Conservation (phyloP, 2,113 vertebrate species). For the Pipa parva region DNA sequence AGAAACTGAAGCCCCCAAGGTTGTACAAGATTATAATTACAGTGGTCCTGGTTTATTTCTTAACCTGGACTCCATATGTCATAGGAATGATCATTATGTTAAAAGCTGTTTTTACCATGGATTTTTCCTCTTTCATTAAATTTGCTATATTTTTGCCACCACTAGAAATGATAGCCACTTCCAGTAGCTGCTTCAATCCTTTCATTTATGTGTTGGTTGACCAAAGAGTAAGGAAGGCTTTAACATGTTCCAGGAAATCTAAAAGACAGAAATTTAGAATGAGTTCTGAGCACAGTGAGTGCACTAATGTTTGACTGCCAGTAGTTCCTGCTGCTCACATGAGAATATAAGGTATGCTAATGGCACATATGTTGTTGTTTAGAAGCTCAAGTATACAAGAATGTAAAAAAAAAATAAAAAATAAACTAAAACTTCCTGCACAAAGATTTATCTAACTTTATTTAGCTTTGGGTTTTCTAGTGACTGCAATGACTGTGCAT, state of each 20-base stretch:
- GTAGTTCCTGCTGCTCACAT: no score
- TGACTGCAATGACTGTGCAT: no score
- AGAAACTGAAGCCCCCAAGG: background rate
- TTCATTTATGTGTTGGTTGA: slow-evolving; percentile 4
- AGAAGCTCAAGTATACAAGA: no score
- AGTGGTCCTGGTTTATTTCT: background rate
- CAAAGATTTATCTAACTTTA: no score
- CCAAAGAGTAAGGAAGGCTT: background rate
- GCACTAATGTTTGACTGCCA: no score
- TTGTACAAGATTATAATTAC: background rate
- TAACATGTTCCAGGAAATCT: background rate
- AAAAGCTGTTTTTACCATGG: background rate
- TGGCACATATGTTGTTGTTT: no score
- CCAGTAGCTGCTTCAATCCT: background rate
- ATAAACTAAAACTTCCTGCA: no score
- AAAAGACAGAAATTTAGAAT: no score
- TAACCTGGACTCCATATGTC: background rate
- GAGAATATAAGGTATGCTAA: no score
- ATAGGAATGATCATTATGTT: background rate
- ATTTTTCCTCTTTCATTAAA: background rate
- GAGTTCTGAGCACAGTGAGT: no score
- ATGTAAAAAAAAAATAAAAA: no score
- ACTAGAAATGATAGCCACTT: background rate
- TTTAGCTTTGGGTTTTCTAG: no score
- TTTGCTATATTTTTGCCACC: background rate